Base-by-base conservation (phyloP, 2,888 invertebrate species). In the Dynastes hyllus region DNA sequence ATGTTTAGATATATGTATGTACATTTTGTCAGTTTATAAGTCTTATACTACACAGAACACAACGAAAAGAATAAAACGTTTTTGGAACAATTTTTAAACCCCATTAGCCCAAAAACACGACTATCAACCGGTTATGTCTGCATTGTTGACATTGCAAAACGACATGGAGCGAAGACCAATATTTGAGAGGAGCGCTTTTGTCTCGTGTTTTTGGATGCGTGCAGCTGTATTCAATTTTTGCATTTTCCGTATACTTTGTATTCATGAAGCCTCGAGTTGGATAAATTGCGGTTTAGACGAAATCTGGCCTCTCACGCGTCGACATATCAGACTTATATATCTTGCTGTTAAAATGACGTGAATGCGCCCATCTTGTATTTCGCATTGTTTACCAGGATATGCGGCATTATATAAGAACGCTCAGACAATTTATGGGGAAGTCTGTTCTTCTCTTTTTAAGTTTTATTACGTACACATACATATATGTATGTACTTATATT, bases 171-270 rank as follows among this genome's bases (percentile, higher is more conserved):
- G 29, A 40, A 55, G 51, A 5, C 32, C 40, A 58, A 71, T 71
- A 71, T 71, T 71, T 58, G 32, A 9, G 11, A 58, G 51, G 29
- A 37, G 9, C 71, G 40, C 16, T 58, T 27, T 71, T 55, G 55
- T 32, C 55, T 71, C 55, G 55, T 40, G 37, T 40, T 27, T 8
- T 16, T 37, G 55, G 71, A 58, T 71, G 58, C 37, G 71, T 55
- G 16, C 22, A 58, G 71, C 50, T 71, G 9, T 58, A 58, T 71
- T 37, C 71, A 71, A 55, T 55, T 71, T 71, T 45, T 69, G 22
- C 50, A 69, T 69, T 71, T 70, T 71, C 37, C 55, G 9, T 55
- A 32, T 53, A 55, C 40, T 71, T 71, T 16, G 58, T 71, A 71
- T 71, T 71, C 71, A 58, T 58, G 37, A 58, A 71, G 4, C 45